Base-by-base conservation (phyloP, 1,140 invertebrate species). In the Drosophila santomea region DNA sequence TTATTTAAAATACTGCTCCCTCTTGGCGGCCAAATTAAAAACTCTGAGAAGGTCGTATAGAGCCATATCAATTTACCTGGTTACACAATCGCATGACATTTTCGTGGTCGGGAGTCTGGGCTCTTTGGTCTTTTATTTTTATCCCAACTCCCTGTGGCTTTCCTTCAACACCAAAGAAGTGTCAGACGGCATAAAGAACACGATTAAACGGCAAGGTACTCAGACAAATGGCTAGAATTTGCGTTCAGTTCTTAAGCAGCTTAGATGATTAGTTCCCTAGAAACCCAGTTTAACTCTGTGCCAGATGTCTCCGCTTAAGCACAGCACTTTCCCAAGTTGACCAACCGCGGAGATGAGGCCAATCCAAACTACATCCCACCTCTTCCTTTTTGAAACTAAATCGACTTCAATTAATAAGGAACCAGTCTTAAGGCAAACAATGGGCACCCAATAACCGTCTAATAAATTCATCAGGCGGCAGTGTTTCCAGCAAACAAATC, bases 351-450 rank as follows among this genome's bases (percentile, higher is more conserved):
- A 57, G 64, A 71, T 71, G 67, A 41, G 15, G 25, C 20, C 35
- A 71, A 47, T 67, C 43, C 20, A 15, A 39, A n/a, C 15, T 2
- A 32, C 8, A 11, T 15, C 12, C 28, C 25, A 43, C 17, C 25
- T 3, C 20, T 25, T 15, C 12, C 15, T 7, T 47, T 10, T 51
- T 6, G 14, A 4, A n/a, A 3, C 20, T 10, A 55, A 63, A 60
- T 67, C 5, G 59, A 7, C 12, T 51, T 12, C 78, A 78, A 85
- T 86, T 71, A 78, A 81, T 80, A 69, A 62, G 39, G 36, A 50
- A 61, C 52, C 69, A 23, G 47, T 48, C 36, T 43, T 47, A 59
- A 20, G 28, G 45, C 17, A 44, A 15, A 14, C n/a, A 54, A 50
- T 47, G 39, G 56, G 44, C 45, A 38, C 43, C 38, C 50, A 54